These are phyloP conservation scores for Brienomyrus longianalis DNA, from an alignment of 2,113 vertebrate species.

Conservation along the genomic window DNA sequence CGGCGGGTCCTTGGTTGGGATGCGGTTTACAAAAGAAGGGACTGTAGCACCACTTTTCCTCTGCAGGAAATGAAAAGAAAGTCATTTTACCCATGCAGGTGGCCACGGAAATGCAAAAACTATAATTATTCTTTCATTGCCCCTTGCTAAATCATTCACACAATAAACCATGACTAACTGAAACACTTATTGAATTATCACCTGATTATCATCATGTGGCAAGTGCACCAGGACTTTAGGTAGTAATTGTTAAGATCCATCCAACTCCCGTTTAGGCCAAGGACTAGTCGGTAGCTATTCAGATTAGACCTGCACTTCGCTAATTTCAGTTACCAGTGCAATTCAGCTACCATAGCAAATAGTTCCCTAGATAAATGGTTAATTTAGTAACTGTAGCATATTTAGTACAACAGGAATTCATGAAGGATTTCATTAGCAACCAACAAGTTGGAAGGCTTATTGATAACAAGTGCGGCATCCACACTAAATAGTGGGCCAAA, in stretches of 20 bases:
- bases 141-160: not conserved
- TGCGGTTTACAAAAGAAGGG: conserved; percentile 89
- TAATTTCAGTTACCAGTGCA: not conserved
- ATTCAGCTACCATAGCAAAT: not conserved
- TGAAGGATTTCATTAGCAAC: not conserved
- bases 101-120: not conserved
- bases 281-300: not conserved
- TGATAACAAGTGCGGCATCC: not conserved
- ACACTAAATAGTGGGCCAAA: not conserved
- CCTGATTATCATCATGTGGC: not conserved
- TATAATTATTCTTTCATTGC: not conserved
- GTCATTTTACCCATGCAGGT: not conserved
- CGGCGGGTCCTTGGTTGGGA: conserved; percentile 82
- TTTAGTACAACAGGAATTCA: not conserved
- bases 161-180: not conserved
- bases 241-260: not conserved
- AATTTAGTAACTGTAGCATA: not conserved
- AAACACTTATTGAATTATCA: conserved; percentile 8
- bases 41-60: conserved; percentile 79
- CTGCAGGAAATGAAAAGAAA: conserved; percentile 51
- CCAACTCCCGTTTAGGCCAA: not conserved
- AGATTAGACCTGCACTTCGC: not conserved
- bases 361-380: not conserved
- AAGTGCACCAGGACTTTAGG: not conserved
- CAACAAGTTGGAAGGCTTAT: not conserved